Evolutionary conservation across 2,888 invertebrate genomes (phyloP).

Genomic region (Drosophila cyrtoloma): DNA sequence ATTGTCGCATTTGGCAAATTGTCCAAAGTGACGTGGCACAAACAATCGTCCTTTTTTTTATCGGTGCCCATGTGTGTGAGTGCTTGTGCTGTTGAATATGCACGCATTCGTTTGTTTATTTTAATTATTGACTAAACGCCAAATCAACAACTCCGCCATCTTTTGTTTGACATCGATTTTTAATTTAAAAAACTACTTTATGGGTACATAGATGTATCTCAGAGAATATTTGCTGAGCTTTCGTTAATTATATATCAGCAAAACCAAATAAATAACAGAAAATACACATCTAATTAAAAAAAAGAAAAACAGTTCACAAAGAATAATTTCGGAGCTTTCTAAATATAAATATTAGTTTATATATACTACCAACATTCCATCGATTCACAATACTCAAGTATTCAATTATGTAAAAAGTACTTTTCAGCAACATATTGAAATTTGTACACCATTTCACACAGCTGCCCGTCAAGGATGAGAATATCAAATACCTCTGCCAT

Average conservation of each 20-base stretch:
- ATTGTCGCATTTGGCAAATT: not conserved
- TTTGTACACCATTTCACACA: slow-evolving; percentile 16
- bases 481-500: slow-evolving; percentile 80
- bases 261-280: not conserved
- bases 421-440: not conserved
- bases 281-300: not conserved
- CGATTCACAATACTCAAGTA: not conserved
- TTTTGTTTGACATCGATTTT: not conserved
- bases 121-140: not conserved
- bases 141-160: not conserved
- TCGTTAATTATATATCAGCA: not conserved
- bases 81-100: not conserved
- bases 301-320: not conserved
- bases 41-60: not conserved
- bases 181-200: not conserved
- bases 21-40: slow-evolving; percentile 22
- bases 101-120: not conserved
- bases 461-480: slow-evolving; percentile 80
- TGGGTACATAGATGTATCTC: not conserved
- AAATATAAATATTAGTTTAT: not conserved
- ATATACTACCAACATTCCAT: not conserved
- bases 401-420: not conserved
- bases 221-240: not conserved
- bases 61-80: not conserved
- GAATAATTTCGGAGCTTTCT: not conserved